phyloP scores from a whole-genome alignment of 2,797 vertebrate species.

The Hylomyscus alleni region DNA sequence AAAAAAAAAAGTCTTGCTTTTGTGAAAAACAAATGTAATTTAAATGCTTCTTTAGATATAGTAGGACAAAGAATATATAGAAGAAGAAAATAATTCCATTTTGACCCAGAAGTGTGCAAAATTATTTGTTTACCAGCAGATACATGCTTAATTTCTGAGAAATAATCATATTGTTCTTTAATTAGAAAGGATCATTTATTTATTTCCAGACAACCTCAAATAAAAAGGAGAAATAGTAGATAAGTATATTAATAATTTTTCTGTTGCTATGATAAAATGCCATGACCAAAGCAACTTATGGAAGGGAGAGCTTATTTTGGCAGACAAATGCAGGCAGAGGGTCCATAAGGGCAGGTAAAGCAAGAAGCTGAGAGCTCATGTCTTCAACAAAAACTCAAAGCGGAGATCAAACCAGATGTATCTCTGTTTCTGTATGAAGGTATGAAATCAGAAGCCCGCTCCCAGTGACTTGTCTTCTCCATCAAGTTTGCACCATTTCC shows the following conservation, averaged over 20 bases:
- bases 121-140: background rate
- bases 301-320: background rate
- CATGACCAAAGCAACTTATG: background rate
- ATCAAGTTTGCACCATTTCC: background rate
- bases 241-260: background rate
- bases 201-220: slow-evolving; percentile 50
- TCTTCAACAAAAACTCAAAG: background rate
- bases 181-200: background rate
- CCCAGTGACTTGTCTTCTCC: background rate
- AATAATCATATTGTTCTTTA: slow-evolving; percentile 28
- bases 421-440: background rate
- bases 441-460: background rate
- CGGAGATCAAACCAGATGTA: background rate
- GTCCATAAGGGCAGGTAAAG: background rate
- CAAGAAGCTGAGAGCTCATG: background rate
- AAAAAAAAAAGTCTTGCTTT: slow-evolving; percentile 37
- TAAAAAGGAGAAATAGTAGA: slow-evolving; percentile 43
- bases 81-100: background rate
- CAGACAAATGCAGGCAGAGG: background rate
- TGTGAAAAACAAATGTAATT: slow-evolving; percentile 12
- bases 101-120: background rate
- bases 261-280: background rate
- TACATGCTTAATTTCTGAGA: background rate
- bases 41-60: slow-evolving; percentile 46
- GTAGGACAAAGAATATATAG: background rate